Percentiles rank a stretch among this genome's conserved stretches.
These are phyloP conservation scores for Cyrtodaria siliqua DNA, from an alignment of 2,888 invertebrate genomes.

Conservation along the genomic window DNA sequence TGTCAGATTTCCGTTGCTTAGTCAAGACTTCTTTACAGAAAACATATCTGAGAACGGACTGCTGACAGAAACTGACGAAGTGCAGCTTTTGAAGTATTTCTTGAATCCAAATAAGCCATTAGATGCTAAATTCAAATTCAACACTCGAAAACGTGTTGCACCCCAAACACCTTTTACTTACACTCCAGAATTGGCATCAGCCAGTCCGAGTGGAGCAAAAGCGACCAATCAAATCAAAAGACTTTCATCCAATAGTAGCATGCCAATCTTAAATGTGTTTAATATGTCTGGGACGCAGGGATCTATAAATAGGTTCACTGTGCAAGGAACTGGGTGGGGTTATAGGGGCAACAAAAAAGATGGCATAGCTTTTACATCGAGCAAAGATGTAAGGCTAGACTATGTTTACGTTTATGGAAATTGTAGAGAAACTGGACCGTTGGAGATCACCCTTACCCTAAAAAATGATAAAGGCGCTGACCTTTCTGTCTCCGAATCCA, in stretches of 20 bases:
- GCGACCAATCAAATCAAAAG: background rate
- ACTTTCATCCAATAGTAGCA: slow-evolving; percentile 1
- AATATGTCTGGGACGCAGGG: slow-evolving; percentile 12
- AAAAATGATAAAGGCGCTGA: slow-evolving; percentile 17
- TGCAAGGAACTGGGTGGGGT: slow-evolving; percentile 45
- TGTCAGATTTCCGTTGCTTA: slow-evolving; percentile 50
- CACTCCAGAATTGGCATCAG: background rate
- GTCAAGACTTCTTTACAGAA: slow-evolving; percentile 50
- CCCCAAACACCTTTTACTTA: slow-evolving; percentile 28
- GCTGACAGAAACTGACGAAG: slow-evolving; percentile 44
- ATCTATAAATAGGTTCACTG: slow-evolving; percentile 28
- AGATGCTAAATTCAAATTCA: slow-evolving; percentile 26
- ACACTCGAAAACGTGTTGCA: slow-evolving; percentile 28
- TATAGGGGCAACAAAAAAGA: slow-evolving; percentile 53
- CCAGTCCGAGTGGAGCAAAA: background rate
- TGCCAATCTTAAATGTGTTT: slow-evolving; percentile 24
- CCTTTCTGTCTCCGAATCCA: slow-evolving; percentile 13
- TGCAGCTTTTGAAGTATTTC: slow-evolving; percentile 47
- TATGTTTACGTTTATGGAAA: slow-evolving; percentile 45
- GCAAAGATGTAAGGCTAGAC: slow-evolving; percentile 35
- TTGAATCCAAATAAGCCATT: slow-evolving; percentile 29
- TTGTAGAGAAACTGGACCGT: slow-evolving; percentile 21
- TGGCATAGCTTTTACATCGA: slow-evolving; percentile 32
- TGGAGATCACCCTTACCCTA: slow-evolving; percentile 25
- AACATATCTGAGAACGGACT: slow-evolving; percentile 53